Conservation (phyloP, 1,140 invertebrate species). For the Listronotus oregonensis region DNA sequence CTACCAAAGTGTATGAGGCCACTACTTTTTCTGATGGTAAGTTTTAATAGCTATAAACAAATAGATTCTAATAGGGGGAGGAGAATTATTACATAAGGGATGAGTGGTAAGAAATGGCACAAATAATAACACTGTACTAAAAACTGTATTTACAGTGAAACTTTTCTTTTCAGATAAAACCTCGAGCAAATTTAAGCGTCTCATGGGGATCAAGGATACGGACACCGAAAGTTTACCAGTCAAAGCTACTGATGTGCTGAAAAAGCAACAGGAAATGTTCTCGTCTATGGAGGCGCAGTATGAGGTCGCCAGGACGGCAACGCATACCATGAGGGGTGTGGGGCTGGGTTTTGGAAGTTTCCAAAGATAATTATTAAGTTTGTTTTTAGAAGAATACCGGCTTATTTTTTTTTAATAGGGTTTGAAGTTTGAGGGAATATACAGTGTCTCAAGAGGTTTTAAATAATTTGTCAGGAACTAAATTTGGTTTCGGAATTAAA, state of each 20-base stretch:
- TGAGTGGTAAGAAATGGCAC: no score
- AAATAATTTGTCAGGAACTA: no score
- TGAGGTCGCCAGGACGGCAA: conserved; percentile 89
- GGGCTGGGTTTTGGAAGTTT: conserved; percentile 77
- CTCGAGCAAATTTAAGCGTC: conserved; percentile 90
- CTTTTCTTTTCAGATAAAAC: conserved; percentile 63
- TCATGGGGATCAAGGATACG: conserved; percentile 90
- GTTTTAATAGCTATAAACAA: conserved; percentile 2
- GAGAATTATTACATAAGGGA: no score
- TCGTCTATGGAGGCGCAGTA: conserved; percentile 92
- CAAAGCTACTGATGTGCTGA: conserved; percentile 63
- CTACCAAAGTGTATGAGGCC: conserved; percentile 76
- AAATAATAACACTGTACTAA: no score
- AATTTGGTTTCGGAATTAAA: no score
- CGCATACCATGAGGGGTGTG: conserved; percentile 91
- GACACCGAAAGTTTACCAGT: conserved; percentile 53
- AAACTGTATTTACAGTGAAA: no score
- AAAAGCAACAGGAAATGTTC: conserved; percentile 91
- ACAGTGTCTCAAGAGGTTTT: no score
- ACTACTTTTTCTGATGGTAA: conserved; percentile 84
- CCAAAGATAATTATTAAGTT: conserved; percentile 45
- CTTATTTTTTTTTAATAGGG: conserved; percentile 4
- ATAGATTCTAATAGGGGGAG: no score
- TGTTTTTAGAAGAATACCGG: conserved; percentile 13
- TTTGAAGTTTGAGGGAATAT: no score